Conservation (phyloP, 2,888 invertebrate species). For the Scaptomyza flava region DNA sequence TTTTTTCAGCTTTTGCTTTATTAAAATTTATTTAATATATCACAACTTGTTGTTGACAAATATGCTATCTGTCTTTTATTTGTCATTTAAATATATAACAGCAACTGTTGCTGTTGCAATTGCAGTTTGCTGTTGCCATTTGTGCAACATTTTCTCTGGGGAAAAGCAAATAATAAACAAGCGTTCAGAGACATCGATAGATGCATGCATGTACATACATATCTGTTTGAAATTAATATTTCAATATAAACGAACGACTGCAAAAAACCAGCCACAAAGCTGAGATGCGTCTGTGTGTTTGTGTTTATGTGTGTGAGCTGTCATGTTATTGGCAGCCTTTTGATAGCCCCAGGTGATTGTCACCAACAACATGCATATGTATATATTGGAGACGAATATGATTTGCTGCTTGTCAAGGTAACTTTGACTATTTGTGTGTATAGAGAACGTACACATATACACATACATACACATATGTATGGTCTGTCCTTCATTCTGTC, state of each 20-base stretch:
- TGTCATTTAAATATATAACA: constrained; percentile 22
- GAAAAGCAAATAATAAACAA: constrained; percentile 48
- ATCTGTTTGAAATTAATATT: constrained; percentile 65
- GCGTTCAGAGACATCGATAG: constrained; percentile 11
- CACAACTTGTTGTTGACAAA: constrained; percentile 16
- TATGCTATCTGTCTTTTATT: constrained; percentile 9
- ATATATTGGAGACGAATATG: constrained; percentile 64
- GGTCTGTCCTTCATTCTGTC: constrained; percentile 18
- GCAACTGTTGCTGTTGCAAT: constrained; percentile 11
- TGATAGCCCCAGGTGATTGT: constrained; percentile 73
- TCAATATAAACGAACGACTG: constrained; percentile 52
- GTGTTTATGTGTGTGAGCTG: constrained; percentile 36
- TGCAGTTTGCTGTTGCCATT: constrained; percentile 20
- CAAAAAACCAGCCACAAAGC: constrained; percentile 54
- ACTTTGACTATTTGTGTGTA: constrained; percentile 37
- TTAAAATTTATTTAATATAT: constrained; percentile 20
- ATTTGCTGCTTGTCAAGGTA: constrained; percentile 72
- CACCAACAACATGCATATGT: constrained; percentile 44
- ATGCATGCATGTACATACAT: background rate
- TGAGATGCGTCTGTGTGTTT: constrained; percentile 16
- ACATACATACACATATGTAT: background rate
- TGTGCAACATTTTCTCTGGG: constrained; percentile 14
- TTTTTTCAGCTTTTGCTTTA: constrained; percentile 10
- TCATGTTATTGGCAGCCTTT: constrained; percentile 70
- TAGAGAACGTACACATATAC: background rate